phyloP scores from a whole-genome alignment of 2,113 vertebrate species.

The Polyodon spathula region DNA sequence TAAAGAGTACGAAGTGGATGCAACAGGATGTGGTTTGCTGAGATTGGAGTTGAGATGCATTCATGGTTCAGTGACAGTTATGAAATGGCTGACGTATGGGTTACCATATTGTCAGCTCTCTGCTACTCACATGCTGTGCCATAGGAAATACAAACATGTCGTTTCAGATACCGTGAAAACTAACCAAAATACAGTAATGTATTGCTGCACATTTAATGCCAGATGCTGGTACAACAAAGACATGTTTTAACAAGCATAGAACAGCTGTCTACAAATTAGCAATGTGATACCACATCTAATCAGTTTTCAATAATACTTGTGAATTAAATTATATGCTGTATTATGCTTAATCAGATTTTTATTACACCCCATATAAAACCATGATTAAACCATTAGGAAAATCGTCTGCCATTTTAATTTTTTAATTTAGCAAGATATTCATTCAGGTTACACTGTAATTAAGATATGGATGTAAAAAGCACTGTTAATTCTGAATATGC shows the following conservation, averaged over 20 bases:
- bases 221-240: slow-evolving; percentile 18
- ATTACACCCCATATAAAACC: slow-evolving; percentile 40
- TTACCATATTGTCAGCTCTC: too few species aligned
- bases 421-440: slow-evolving; percentile 47
- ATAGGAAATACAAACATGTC: too few species aligned
- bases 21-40: too few species aligned
- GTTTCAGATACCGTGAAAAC: too few species aligned
- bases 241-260: slow-evolving; percentile 18
- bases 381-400: slow-evolving; percentile 55
- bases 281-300: slow-evolving; percentile 18
- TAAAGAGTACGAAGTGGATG: too few species aligned
- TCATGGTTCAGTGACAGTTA: too few species aligned
- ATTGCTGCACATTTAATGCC: background rate
- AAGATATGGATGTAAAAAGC: slow-evolving; percentile 30
- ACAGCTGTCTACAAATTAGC: slow-evolving; percentile 32
- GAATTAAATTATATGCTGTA: slow-evolving; percentile 23
- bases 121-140: too few species aligned
- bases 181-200: too few species aligned
- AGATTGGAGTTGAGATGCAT: too few species aligned
- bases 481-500: too few species aligned
- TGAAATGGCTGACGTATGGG: too few species aligned
- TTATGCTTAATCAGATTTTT: slow-evolving; percentile 32
- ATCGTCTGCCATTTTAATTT: slow-evolving; percentile 56
- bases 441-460: slow-evolving; percentile 49
- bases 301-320: slow-evolving; percentile 20